Conservation (phyloP, 2,888 invertebrate species). For the Ophonus ardosiacus region DNA sequence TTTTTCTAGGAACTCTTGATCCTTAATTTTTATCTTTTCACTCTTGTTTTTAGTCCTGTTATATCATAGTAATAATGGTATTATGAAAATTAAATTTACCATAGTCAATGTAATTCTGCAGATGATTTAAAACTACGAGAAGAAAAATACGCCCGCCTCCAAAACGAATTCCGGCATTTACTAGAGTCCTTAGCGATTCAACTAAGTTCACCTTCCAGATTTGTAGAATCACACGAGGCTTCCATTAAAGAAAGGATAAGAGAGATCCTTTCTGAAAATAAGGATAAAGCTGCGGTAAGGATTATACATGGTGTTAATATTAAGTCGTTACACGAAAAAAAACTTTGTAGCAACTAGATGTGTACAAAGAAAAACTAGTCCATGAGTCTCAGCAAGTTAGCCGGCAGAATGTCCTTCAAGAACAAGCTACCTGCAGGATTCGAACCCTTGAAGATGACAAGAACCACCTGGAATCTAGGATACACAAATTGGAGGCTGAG, state of each 20-base stretch:
- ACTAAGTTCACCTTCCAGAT: constrained; percentile 83
- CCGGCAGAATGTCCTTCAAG: constrained; percentile 82
- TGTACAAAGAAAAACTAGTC: constrained; percentile 86
- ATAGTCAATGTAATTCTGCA: constrained; percentile 69
- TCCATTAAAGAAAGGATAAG: constrained; percentile 88
- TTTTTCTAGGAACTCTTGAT: too few species aligned
- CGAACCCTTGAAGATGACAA: constrained; percentile 87
- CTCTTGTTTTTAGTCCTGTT: too few species aligned
- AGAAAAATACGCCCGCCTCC: constrained; percentile 82
- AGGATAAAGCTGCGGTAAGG: constrained; percentile 86
- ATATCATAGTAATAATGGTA: too few species aligned
- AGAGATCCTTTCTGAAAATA: constrained; percentile 87
- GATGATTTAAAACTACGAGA: constrained; percentile 84
- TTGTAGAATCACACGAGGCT: constrained; percentile 87
- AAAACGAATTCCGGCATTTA: constrained; percentile 83
- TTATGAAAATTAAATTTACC: neutral
- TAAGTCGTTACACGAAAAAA: neutral
- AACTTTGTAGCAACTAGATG: constrained; percentile 83
- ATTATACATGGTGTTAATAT: constrained; percentile 2
- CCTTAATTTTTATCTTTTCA: too few species aligned
- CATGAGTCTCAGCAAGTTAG: constrained; percentile 85
- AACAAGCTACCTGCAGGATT: constrained; percentile 81
- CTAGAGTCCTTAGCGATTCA: constrained; percentile 85
- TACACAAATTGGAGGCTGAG: constrained; percentile 89
- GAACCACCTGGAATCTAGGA: constrained; percentile 83